Conservation (phyloP, 2,888 invertebrate genomes). For the Lathronympha strigana region DNA sequence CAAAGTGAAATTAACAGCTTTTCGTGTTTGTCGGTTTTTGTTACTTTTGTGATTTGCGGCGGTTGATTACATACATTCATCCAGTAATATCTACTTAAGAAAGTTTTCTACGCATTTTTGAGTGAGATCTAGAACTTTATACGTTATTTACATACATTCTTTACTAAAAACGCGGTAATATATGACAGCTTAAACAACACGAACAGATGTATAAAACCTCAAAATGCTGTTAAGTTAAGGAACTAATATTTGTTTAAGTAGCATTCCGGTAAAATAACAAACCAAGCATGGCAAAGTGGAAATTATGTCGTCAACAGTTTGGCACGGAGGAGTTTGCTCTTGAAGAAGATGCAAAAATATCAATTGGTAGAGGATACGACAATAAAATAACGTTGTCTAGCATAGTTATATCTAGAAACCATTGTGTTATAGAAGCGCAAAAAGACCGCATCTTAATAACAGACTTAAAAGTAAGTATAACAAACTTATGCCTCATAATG, state of each 20-base stretch:
- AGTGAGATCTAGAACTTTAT: neutral
- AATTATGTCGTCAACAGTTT: conserved; percentile 63
- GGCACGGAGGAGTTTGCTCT: conserved; percentile 64
- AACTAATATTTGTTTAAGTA: neutral
- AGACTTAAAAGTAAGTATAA: conserved; percentile 65
- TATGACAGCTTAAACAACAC: neutral
- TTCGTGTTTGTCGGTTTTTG: neutral
- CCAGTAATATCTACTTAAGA: neutral
- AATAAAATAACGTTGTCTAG: conserved; percentile 68
- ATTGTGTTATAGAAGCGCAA: conserved; percentile 65
- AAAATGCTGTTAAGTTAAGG: conserved; percentile 9
- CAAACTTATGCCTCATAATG: neutral
- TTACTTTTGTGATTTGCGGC: neutral
- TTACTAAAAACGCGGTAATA: neutral
- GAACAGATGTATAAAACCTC: conserved; percentile 16
- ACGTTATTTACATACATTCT: neutral
- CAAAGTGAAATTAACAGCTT: conserved; percentile 12
- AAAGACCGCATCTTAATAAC: conserved; percentile 63
- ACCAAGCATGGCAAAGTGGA: conserved; percentile 70
- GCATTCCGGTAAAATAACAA: neutral
- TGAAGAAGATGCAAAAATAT: conserved; percentile 65
- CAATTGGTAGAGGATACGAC: conserved; percentile 66
- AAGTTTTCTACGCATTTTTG: neutral
- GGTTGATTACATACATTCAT: conserved; percentile 1
- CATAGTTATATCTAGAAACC: conserved; percentile 72